Conservation (phyloP, 2,797 vertebrate genomes). For the Potorous gilbertii region DNA sequence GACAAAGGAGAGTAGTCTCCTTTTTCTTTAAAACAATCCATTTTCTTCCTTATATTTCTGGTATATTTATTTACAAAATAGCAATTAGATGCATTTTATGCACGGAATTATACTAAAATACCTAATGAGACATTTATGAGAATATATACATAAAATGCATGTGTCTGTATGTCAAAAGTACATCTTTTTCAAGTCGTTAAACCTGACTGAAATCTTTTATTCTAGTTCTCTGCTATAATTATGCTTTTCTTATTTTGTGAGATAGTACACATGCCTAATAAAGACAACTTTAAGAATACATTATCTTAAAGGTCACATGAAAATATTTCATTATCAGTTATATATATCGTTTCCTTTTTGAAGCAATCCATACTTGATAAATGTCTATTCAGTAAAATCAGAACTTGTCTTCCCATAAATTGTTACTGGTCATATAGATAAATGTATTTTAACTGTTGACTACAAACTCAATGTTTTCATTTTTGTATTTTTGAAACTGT, state of each 20-base stretch:
- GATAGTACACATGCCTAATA: background rate
- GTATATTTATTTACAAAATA: conserved; percentile 54
- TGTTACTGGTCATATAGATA: conserved; percentile 26
- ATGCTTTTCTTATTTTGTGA: background rate
- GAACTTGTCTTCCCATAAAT: conserved; percentile 1
- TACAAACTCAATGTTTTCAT: conserved; percentile 61
- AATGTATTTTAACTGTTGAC: conserved; percentile 66
- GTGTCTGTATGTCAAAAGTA: conserved; percentile 50
- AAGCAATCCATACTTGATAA: conserved; percentile 74
- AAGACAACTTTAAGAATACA: background rate
- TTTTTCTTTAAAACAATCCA: conserved; percentile 68
- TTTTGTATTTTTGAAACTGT: conserved; percentile 77
- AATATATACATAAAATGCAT: conserved; percentile 44
- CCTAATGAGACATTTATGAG: conserved; percentile 33
- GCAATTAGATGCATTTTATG: conserved; percentile 47
- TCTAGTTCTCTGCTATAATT: background rate
- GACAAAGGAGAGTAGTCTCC: conserved; percentile 59
- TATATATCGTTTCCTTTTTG: conserved; percentile 72
- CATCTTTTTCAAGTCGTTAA: conserved; percentile 35
- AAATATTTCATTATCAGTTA: conserved; percentile 49
- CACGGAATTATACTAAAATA: conserved; percentile 45
- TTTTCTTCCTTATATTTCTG: conserved; percentile 78
- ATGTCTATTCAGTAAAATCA: conserved; percentile 48
- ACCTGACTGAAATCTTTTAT: conserved; percentile 43
- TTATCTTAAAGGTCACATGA: background rate